Percentiles rank a stretch among this genome's conserved stretches.
Evolutionary conservation across 2,888 invertebrate genomes (phyloP).

Genomic region (Dione vanillae): DNA sequence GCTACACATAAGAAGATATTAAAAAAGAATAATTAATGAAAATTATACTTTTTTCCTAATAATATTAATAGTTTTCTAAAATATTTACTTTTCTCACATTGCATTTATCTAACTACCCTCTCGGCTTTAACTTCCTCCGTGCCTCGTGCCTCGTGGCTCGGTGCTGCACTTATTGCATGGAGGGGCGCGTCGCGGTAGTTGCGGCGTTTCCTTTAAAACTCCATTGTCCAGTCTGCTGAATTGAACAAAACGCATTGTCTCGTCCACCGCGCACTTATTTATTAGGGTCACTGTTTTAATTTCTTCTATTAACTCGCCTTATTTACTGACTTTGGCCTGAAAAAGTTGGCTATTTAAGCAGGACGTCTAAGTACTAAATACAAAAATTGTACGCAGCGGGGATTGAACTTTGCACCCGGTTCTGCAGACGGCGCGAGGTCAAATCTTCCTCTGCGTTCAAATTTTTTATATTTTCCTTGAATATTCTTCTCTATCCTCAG

Average conservation of each 20-base stretch:
- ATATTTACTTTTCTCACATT: neutral
- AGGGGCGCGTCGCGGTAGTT: neutral
- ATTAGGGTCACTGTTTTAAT: conserved; percentile 21
- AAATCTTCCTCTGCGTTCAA: too few relatives aligned
- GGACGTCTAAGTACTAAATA: too few relatives aligned
- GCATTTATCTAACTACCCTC: neutral
- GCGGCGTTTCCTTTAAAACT: conserved; percentile 20
- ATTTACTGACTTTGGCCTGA: neutral
- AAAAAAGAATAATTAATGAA: too few relatives aligned
- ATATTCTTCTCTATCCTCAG: too few relatives aligned
- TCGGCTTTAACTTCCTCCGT: too few relatives aligned
- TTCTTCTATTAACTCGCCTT: conserved; percentile 5
- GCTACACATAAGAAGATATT: too few relatives aligned
- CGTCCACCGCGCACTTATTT: conserved; percentile 16
- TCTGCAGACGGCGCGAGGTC: too few relatives aligned
- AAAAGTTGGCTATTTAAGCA: neutral
- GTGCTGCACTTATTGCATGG: too few relatives aligned
- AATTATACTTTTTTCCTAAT: neutral
- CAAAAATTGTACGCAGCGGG: too few relatives aligned
- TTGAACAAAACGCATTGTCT: conserved; percentile 29
- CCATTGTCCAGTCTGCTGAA: conserved; percentile 23
- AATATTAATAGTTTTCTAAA: neutral
- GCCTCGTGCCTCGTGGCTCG: too few relatives aligned
- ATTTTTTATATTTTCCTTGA: too few relatives aligned
- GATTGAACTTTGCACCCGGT: too few relatives aligned